Conservation (phyloP, 2,797 vertebrate genomes). For the Characodon lateralis region DNA sequence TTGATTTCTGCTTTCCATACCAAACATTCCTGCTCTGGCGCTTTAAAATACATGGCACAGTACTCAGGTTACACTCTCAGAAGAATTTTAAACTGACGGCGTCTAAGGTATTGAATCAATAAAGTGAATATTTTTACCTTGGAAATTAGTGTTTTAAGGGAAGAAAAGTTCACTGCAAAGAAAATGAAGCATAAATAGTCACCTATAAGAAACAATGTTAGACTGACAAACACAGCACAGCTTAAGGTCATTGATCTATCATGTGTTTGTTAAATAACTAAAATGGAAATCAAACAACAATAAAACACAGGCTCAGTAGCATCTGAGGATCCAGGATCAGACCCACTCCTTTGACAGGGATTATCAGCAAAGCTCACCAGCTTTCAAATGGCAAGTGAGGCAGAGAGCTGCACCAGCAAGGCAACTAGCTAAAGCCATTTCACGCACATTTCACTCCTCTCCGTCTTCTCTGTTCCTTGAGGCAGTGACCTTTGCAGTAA, state of each 20-base stretch:
- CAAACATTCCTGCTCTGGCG: conserved; percentile 39
- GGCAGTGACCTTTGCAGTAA: conserved; percentile 80
- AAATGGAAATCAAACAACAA: conserved; percentile 83
- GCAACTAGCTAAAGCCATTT: conserved; percentile 67
- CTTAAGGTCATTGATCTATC: conserved; percentile 83
- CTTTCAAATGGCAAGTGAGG: conserved; percentile 82
- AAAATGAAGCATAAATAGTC: not conserved
- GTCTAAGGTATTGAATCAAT: conserved; percentile 17
- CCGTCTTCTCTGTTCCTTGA: conserved; percentile 67
- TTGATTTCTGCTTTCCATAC: conserved; percentile 69
- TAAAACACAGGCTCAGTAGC: conserved; percentile 77
- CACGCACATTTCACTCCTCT: conserved; percentile 60
- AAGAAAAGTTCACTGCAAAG: not conserved
- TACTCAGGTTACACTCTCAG: conserved; percentile 9
- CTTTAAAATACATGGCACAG: conserved; percentile 41
- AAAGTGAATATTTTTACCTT: conserved; percentile 28
- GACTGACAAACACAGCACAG: conserved; percentile 55
- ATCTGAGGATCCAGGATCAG: conserved; percentile 71
- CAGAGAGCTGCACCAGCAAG: conserved; percentile 59
- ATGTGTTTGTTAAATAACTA: conserved; percentile 83
- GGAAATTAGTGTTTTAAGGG: conserved; percentile 27
- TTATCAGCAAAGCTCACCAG: conserved; percentile 73
- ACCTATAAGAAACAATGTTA: conserved; percentile 36
- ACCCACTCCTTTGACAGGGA: conserved; percentile 73
- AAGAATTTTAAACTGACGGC: conserved; percentile 13